Base-by-base conservation (phyloP, 2,797 vertebrate species). In the Perodicticus potto region DNA sequence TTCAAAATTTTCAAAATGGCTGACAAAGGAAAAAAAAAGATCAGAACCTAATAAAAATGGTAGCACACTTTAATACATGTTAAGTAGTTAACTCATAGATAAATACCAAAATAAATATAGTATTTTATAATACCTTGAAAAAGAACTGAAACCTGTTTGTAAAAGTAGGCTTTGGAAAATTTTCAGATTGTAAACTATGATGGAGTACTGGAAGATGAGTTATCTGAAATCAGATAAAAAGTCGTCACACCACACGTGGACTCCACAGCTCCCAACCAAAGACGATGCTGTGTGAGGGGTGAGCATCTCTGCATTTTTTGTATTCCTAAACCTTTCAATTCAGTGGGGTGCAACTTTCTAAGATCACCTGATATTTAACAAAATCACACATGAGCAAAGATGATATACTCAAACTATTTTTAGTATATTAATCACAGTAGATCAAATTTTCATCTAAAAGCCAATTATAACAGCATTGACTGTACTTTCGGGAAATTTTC, bases 381-480 rank as follows among this genome's bases (percentile, higher is more conserved):
- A 86, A 67, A 82, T 65, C 34, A 45, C 32, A 78, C 2, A 9
- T 29, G 14, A 76, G 10, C 7, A 40, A 11, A 34, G 45, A 23
- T 29, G 53, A 10, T n/a, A 49, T 2, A 4, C 5, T 91, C 23
- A n/a, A 55, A 59, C 59, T 69, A 45, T 93, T 81, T 25, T n/a
- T 57, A 67, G 4, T n/a, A 74, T 7, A 32, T 45, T 67, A 34
- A 83, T 96, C 22, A 59, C 19, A 0, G 40, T 86, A 25, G 14
- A 95, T 77, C 43, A 77, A 89, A 91, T 32, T 80, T 80, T 17
- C 7, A 53, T 77, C 84, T 77, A 37, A 72, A 93, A 87, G 22
- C 43, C 91, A 43, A 2, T 49, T 55, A 34, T 0, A 70, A 5
- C 12, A 92, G 5, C 80, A 73, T 5, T 87, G 3, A 45, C 63